Base-by-base conservation (phyloP, 2,797 vertebrate genomes). In the Hozukius guyotensis region DNA sequence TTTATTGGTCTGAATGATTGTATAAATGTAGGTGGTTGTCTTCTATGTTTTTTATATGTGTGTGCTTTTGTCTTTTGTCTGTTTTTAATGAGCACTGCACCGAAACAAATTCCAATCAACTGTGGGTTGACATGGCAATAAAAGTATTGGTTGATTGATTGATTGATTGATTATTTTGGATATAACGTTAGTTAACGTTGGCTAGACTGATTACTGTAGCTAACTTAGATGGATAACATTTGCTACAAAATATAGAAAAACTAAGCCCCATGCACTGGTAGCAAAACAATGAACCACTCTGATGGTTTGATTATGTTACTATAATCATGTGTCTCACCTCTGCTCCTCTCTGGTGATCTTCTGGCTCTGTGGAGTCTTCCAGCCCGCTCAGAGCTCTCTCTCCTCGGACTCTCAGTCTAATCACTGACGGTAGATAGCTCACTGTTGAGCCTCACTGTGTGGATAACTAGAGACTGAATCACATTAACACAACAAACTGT, bases 331-430 rank as follows among this genome's bases (percentile, higher is more conserved):
- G 85, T 83, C 93, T 95, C 83, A 94, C 94, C 93, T 90, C 78
- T 65, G 16, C 16, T 46, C 16, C 42, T 80, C 53, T 62, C 55
- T 87, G 72, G 13, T 64, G 77, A 70, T 90, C 76, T 91, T 93
- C 85, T 80, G 89, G 78, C 68, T 83, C 13, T 49, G 79, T 89
- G 71, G 87, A 91, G 90, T 81, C 83, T 90, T 93, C 90, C 87
- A 89, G 89, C 71, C 83, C 81, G 52, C 78, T 61, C 75, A 22
- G 78, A 56, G 66, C 38, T 42, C 0, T 38, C 66, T 81, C 32
- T 80, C 6, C 42, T 63, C 70, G 32, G 59, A 46, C 31, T 42
- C 36, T 27, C 63, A 25, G 77, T 32, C 72, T 27, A 77, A 74
- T 32, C 20, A 61, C 59, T 57, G 62, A 12, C 62, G 34, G 8